phyloP scores from a whole-genome alignment of 1,140 invertebrate genomes.

The Drosophila leontia region DNA sequence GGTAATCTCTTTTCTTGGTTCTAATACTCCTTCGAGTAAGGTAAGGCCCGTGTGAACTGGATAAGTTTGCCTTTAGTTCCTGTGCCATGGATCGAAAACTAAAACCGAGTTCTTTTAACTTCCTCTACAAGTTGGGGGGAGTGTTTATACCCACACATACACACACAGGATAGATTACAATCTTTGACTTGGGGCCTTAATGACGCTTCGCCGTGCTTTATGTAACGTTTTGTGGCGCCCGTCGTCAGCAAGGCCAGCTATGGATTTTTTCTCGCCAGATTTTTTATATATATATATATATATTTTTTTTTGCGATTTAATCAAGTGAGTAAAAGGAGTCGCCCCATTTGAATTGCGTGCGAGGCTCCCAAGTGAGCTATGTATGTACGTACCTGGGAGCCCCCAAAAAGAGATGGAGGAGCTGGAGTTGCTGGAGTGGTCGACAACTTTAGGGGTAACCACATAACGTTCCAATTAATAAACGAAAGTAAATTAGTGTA shows the following conservation, averaged over 20 bases:
- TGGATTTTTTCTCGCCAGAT: slow-evolving; percentile 53
- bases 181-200: slow-evolving; percentile 41
- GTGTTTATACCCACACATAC: not conserved
- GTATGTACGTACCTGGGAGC: not conserved
- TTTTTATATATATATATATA: slow-evolving; percentile 1
- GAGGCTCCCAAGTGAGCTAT: not conserved
- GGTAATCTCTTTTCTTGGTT: slow-evolving; percentile 1
- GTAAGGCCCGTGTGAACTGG: slow-evolving; percentile 1
- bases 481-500: slow-evolving; percentile 71
- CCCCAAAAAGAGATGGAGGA: not conserved
- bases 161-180: slow-evolving; percentile 43
- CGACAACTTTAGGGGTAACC: not conserved
- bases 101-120: slow-evolving; percentile 2
- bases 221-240: slow-evolving; percentile 59
- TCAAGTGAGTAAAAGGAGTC: slow-evolving; percentile 40
- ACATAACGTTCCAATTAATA: slow-evolving; percentile 51
- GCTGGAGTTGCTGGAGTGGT: not conserved
- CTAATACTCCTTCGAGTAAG: not conserved
- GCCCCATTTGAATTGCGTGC: slow-evolving; percentile 30
- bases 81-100: slow-evolving; percentile 5
- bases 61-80: slow-evolving; percentile 5
- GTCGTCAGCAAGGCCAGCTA: slow-evolving; percentile 16
- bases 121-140: not conserved
- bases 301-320: slow-evolving; percentile 58
- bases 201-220: slow-evolving; percentile 55